These are phyloP conservation scores for Hyperoplus lanceolatus DNA, from an alignment of 2,797 vertebrate species.

Conservation along the genomic window DNA sequence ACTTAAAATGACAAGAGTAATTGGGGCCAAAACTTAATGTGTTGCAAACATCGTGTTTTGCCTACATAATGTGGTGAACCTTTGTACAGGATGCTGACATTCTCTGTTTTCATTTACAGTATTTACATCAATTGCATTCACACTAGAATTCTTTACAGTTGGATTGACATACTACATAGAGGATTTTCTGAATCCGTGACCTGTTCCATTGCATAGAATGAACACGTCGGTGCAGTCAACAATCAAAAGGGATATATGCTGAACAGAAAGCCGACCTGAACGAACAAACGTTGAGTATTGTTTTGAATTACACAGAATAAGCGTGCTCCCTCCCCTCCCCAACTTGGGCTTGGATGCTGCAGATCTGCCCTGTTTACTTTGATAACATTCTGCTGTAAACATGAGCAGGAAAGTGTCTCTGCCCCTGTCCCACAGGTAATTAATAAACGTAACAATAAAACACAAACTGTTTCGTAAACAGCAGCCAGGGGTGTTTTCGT, in stretches of 20 bases:
- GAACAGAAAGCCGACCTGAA: too few relatives aligned
- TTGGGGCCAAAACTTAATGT: not conserved
- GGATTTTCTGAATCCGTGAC: too few relatives aligned
- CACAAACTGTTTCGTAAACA: not conserved
- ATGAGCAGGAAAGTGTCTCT: not conserved
- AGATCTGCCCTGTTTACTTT: conserved; percentile 8
- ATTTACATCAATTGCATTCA: not conserved
- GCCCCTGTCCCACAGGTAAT: not conserved
- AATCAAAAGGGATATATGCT: too few relatives aligned
- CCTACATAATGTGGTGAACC: not conserved
- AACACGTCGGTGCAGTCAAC: too few relatives aligned
- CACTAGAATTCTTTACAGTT: too few relatives aligned
- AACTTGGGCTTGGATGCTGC: not conserved
- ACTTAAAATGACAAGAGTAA: not conserved
- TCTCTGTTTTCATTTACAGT: not conserved
- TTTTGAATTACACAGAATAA: too few relatives aligned
- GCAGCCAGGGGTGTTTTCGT: not conserved
- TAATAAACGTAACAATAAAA: not conserved
- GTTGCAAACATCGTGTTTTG: not conserved
- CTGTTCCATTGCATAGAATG: too few relatives aligned
- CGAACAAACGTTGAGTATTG: too few relatives aligned
- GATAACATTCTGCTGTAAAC: conserved; percentile 13
- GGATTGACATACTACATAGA: too few relatives aligned
- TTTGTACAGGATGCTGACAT: not conserved
- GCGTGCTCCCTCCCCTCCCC: too few relatives aligned